Conservation (phyloP, 2,888 invertebrate genomes). For the Drosophila histrio region DNA sequence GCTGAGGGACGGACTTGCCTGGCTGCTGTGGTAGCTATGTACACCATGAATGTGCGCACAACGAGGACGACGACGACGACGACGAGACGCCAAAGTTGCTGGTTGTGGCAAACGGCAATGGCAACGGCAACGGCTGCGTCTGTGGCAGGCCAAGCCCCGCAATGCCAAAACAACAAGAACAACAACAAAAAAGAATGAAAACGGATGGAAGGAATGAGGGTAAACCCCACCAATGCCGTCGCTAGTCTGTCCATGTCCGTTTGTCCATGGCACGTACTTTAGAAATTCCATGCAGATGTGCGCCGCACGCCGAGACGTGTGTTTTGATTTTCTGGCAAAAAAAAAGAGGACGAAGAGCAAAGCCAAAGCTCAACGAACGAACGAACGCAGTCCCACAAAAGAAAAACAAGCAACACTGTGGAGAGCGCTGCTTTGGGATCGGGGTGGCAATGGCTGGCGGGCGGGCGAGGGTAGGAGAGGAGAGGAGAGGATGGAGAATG, state of each 20-base stretch:
- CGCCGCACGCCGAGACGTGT: slow-evolving; percentile 78
- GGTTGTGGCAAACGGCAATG: slow-evolving; percentile 66
- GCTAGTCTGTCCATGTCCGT: slow-evolving; percentile 43
- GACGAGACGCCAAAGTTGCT: slow-evolving; percentile 68
- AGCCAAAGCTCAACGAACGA: slow-evolving; percentile 70
- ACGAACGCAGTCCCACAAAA: slow-evolving; percentile 30
- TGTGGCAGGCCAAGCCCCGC: slow-evolving; percentile 56
- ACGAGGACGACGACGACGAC: slow-evolving; percentile 25
- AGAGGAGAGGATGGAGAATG: slow-evolving; percentile 9
- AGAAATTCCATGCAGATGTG: slow-evolving; percentile 79
- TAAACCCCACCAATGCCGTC: slow-evolving; percentile 23
- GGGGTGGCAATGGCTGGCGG: not conserved
- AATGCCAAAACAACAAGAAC: slow-evolving; percentile 17
- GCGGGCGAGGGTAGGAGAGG: slow-evolving; percentile 31
- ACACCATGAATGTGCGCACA: slow-evolving; percentile 68
- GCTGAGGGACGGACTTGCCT: slow-evolving; percentile 36
- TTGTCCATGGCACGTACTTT: slow-evolving; percentile 74
- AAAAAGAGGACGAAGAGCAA: slow-evolving; percentile 33
- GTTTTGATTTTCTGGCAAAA: slow-evolving; percentile 78
- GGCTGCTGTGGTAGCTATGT: slow-evolving; percentile 67
- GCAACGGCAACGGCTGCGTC: slow-evolving; percentile 30
- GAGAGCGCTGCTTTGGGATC: slow-evolving; percentile 36
- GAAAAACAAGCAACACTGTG: slow-evolving; percentile 50
- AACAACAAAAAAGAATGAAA: slow-evolving; percentile 17
- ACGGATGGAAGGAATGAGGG: not conserved